phyloP scores from a whole-genome alignment of 2,888 invertebrate species.

The Pterobdella sp. region DNA sequence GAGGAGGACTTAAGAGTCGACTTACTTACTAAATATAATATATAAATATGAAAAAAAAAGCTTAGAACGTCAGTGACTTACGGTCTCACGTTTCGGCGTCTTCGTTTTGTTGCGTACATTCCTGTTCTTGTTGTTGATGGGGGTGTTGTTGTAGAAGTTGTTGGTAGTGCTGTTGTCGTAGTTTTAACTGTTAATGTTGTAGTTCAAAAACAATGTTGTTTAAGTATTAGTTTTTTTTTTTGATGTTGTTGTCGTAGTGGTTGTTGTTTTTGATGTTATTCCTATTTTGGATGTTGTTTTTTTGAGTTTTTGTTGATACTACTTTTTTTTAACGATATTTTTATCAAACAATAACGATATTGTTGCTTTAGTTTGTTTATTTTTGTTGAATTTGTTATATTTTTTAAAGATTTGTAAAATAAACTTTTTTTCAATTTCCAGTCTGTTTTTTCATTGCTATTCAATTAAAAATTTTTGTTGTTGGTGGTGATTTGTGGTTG shows the following conservation, averaged over 20 bases:
- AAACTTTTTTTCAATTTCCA: no score
- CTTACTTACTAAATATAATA: no score
- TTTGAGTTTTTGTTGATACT: not conserved
- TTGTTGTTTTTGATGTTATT: constrained; percentile 7
- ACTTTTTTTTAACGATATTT: not conserved
- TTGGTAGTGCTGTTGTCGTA: constrained; percentile 2
- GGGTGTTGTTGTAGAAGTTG: constrained; percentile 2
- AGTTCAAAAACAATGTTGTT: constrained; percentile 8
- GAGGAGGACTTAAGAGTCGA: no score
- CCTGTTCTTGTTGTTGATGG: not conserved
- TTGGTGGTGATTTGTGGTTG: no score
- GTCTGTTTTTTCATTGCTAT: not conserved
- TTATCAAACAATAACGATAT: not conserved
- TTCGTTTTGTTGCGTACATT: constrained; percentile 32
- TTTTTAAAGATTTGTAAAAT: not conserved
- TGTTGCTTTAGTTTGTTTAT: not conserved
- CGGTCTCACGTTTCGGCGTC: constrained; percentile 29
- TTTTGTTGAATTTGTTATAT: not conserved
- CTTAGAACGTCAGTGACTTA: no score
- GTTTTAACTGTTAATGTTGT: not conserved
- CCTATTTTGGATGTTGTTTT: not conserved
- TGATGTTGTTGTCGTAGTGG: not conserved
- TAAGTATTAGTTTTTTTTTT: not conserved
- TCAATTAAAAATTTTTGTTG: not conserved
- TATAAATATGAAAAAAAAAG: no score